Evolutionary conservation across 1,140 invertebrate genomes (phyloP), one percentile per base, ranked within the genome.

Genomic region (Brachionus calyciflorus): DNA sequence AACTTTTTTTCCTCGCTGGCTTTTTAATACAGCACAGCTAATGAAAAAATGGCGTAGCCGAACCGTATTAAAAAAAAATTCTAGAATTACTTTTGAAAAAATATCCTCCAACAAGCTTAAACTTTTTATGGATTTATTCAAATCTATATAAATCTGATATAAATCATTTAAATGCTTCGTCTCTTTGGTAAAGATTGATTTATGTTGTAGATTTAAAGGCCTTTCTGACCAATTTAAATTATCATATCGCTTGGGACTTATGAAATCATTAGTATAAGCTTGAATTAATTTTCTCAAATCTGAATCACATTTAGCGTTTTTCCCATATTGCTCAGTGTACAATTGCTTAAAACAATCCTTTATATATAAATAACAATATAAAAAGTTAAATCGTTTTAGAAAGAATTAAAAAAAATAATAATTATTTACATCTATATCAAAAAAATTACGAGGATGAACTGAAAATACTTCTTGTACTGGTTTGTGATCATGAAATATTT

Each of bases 371-470:
- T 7, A 44, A 14, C 5, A 28, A 24, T 26, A 21, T 40, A 40
- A 1, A 17, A 37, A 63, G 30, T 10, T 46, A 10, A 3, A 14
- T 14, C 9, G 2, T 46, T 46, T 5, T 30, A 44, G 19, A 44
- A 12, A 21, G 24, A 21, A 10, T 24, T 37, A 2, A n/a, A 12
- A 21, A 17, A 19, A 19, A 44, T n/a, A n/a, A n/a, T n/a, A n/a
- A n/a, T n/a, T n/a, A 44, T 9, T 44, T 65, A 65, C 60, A 10
- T 65, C 40, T n/a, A 65, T 12, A 65, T 65, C 60, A 44, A 65
- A 10, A 65, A 44, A 65, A 44, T 41, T 44, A 24, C 19, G 21
- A 10, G 28, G 24, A 3, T 24, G 19, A n/a, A 28, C 12, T 5
- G 21, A 14, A 28, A 44, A 65, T 44, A 44, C 41, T 10, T 44